Evolutionary conservation across 2,888 invertebrate species (phyloP).

Genomic region (Coenonympha arcania): DNA sequence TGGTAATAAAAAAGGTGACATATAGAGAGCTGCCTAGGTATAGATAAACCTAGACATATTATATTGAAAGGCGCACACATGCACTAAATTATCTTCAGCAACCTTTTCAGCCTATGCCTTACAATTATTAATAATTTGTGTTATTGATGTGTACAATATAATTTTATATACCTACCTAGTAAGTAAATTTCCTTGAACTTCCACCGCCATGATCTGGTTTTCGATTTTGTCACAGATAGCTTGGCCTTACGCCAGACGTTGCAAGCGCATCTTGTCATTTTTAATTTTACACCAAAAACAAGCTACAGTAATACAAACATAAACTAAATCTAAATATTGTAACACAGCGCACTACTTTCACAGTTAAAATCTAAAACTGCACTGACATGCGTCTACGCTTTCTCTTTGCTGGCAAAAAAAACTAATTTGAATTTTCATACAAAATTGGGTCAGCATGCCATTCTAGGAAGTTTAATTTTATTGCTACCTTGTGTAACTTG

Average conservation of each 20-base stretch:
- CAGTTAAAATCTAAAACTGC: conserved; percentile 47
- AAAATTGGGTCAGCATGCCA: conserved; percentile 58
- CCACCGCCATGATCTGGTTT: conserved; percentile 51
- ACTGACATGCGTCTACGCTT: conserved; percentile 55
- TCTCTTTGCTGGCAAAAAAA: conserved; percentile 67
- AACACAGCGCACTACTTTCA: conserved; percentile 53
- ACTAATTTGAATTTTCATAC: conserved; percentile 68
- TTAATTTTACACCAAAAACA: conserved; percentile 10
- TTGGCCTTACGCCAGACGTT: conserved; percentile 43
- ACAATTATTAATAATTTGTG: too few species aligned
- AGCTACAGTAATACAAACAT: conserved; percentile 27
- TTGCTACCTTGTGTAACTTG: conserved; percentile 26
- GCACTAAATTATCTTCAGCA: too few species aligned
- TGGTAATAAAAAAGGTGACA: too few species aligned
- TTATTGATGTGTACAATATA: not conserved
- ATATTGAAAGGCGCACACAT: too few species aligned
- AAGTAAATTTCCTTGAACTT: conserved; percentile 9
- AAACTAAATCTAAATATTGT: conserved; percentile 17
- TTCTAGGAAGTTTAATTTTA: conserved; percentile 52
- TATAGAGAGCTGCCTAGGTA: too few species aligned
- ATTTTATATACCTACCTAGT: too few species aligned
- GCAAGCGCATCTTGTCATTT: conserved; percentile 25
- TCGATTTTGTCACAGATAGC: conserved; percentile 32
- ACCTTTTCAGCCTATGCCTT: too few species aligned
- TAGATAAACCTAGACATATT: too few species aligned